Conservation (phyloP, 2,888 invertebrate genomes). For the Odiellus spinosus region DNA sequence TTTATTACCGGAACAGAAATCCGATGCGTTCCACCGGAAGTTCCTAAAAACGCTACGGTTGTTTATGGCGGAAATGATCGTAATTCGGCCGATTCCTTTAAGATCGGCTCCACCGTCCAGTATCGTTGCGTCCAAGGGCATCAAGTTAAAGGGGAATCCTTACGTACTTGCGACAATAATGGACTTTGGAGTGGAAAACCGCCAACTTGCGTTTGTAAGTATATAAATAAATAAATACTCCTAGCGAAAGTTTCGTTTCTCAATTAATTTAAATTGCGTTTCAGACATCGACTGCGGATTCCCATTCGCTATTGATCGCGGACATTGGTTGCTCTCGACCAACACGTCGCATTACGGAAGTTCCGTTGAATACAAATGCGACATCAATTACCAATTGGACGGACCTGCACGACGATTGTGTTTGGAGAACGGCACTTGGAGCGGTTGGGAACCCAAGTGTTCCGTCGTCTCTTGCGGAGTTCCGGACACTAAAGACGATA, state of each 20-base stretch:
- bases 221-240: neutral
- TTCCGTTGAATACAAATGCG: conserved; percentile 65
- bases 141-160: conserved; percentile 21
- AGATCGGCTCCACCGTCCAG: conserved; percentile 23
- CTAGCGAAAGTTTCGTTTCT: conserved; percentile 1
- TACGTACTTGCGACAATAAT: conserved; percentile 20
- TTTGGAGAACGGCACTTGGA: conserved; percentile 79
- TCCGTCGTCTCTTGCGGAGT: conserved; percentile 8
- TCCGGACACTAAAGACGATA: conserved; percentile 16
- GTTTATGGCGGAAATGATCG: conserved; percentile 82
- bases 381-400: conserved; percentile 58
- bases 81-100: conserved; percentile 23
- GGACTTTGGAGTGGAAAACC: conserved; percentile 22
- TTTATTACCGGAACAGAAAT: conserved; percentile 51
- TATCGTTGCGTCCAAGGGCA: conserved; percentile 23
- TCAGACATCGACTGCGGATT: conserved; percentile 54
- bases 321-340: conserved; percentile 59
- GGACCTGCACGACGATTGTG: conserved; percentile 69
- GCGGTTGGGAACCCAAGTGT: conserved; percentile 63
- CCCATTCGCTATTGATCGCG: conserved; percentile 53
- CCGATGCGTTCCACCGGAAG: conserved; percentile 63
- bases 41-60: conserved; percentile 67
- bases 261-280: neutral
- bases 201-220: conserved; percentile 21
- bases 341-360: conserved; percentile 80